These are phyloP conservation scores for Apus apus DNA, from an alignment of 2,113 vertebrate species.

Conservation along the genomic window DNA sequence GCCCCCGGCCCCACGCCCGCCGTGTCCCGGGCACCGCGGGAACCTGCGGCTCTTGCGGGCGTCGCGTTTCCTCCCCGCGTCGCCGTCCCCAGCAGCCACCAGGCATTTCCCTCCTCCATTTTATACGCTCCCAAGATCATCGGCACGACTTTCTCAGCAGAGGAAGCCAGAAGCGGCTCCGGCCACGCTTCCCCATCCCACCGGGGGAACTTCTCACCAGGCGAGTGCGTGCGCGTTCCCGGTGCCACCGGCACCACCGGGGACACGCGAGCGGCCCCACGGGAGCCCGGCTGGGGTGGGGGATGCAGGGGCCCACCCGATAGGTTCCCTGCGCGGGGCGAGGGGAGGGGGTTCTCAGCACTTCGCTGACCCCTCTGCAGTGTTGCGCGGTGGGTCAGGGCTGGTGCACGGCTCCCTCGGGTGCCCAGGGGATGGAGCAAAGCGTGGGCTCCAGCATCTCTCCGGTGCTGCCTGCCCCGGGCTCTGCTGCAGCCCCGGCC, in stretches of 20 bases:
- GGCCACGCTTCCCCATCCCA: background rate
- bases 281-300: background rate
- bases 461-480: background rate
- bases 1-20: background rate
- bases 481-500: background rate
- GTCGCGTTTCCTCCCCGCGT: background rate
- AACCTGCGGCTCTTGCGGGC: background rate
- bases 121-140: background rate
- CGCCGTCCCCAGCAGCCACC: background rate
- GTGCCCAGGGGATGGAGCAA: background rate
- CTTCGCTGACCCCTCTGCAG: background rate
- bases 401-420: background rate
- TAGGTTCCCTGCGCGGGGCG: background rate
- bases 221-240: background rate
- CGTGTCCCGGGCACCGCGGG: background rate
- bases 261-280: background rate
- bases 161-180: background rate
- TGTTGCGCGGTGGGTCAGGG: background rate
- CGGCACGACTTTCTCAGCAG: background rate
- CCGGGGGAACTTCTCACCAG: background rate
- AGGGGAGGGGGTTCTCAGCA: background rate
- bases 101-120: constrained; percentile 62
- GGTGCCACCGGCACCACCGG: background rate
- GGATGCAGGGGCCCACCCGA: background rate
- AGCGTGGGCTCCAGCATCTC: constrained; percentile 21